Conservation (phyloP, 2,113 vertebrate genomes). For the Nettapus auritus region DNA sequence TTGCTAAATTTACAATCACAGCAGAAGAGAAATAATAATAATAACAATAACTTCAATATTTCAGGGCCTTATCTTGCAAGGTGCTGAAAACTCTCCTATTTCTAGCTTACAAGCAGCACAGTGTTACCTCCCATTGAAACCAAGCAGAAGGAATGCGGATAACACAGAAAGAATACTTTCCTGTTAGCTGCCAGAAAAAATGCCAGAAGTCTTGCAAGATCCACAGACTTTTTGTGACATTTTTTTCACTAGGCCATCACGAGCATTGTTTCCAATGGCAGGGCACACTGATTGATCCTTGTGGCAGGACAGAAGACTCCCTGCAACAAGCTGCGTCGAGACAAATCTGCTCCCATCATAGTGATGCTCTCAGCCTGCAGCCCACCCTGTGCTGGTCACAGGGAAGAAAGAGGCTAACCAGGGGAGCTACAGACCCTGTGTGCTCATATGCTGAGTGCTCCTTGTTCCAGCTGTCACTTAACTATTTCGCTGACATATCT, state of each 20-base stretch:
- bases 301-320: fast-evolving
- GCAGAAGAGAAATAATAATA: neutral
- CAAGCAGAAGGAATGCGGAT: neutral
- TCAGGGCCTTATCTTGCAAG: neutral
- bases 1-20: constrained; percentile 4
- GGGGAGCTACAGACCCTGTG: neutral
- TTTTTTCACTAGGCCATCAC: neutral
- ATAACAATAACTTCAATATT: neutral
- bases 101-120: neutral
- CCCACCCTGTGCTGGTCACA: neutral
- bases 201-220: neutral
- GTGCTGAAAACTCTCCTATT: neutral
- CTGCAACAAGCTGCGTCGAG: fast-evolving
- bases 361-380: neutral
- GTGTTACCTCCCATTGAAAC: neutral
- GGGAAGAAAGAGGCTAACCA: neutral
- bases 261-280: neutral
- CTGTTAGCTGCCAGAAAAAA: neutral
- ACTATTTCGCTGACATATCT: neutral
- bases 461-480: neutral
- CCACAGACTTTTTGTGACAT: neutral
- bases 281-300: neutral
- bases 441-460: neutral
- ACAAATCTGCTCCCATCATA: neutral
- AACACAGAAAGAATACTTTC: neutral